Conservation (phyloP, 2,888 invertebrate species). For the Hypercompe scribonia region DNA sequence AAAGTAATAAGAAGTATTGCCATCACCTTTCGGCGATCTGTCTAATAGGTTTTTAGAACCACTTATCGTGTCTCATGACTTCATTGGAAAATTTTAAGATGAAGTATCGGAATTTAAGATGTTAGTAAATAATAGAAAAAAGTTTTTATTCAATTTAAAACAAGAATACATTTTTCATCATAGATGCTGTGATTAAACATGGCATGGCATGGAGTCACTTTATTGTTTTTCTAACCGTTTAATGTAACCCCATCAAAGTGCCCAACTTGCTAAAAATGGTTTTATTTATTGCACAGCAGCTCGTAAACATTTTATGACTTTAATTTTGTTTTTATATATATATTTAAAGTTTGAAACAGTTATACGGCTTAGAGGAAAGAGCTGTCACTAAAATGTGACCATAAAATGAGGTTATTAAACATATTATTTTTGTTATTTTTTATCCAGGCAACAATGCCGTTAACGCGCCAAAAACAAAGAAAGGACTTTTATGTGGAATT, state of each 20-base stretch:
- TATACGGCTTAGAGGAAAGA: neutral
- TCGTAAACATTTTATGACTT: conserved; percentile 12
- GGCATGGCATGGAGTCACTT: no score
- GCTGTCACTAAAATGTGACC: conserved; percentile 3
- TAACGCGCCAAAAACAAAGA: neutral
- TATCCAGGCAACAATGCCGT: neutral
- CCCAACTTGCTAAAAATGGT: neutral
- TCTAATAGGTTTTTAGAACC: no score
- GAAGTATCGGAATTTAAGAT: neutral
- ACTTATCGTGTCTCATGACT: neutral
- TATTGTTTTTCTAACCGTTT: neutral
- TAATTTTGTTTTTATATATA: neutral
- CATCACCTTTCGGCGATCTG: no score
- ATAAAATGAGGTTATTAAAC: conserved; percentile 6
- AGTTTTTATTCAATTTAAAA: neutral
- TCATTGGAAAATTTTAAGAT: neutral
- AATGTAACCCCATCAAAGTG: neutral
- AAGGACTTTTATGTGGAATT: neutral
- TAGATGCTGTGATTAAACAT: neutral
- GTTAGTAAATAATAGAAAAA: neutral
- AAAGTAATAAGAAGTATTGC: no score
- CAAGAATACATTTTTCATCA: neutral
- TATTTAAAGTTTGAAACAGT: neutral
- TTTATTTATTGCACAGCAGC: neutral
- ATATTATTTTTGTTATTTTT: conserved; percentile 3